These are phyloP conservation scores for Galbula dea DNA, from an alignment of 2,113 vertebrate genomes.

Conservation along the genomic window DNA sequence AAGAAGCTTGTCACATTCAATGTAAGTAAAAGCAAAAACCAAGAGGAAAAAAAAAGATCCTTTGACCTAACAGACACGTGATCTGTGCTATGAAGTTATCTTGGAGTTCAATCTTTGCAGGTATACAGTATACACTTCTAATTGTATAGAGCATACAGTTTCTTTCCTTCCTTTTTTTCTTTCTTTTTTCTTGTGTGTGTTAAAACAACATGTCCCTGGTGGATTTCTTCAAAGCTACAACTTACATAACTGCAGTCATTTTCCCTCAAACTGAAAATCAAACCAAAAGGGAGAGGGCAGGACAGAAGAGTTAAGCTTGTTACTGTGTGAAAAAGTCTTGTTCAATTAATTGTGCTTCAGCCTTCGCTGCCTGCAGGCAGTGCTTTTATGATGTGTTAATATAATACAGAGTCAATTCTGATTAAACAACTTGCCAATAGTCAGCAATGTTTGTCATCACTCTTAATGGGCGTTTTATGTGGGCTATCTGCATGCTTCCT, in stretches of 20 bases:
- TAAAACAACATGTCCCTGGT: not conserved
- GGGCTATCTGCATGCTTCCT: not conserved
- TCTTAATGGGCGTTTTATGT: slow-evolving; percentile 23
- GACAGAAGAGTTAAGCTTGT: slow-evolving; percentile 36
- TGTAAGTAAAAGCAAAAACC: slow-evolving; percentile 45
- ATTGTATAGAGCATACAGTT: slow-evolving; percentile 39
- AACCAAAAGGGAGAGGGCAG: not conserved
- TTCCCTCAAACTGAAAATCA: slow-evolving; percentile 7
- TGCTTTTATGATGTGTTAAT: slow-evolving; percentile 48
- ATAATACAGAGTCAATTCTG: slow-evolving; percentile 64
- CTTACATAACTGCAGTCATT: slow-evolving; percentile 39
- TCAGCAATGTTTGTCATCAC: slow-evolving; percentile 28
- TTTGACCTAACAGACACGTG: slow-evolving; percentile 7
- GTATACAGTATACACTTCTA: slow-evolving; percentile 41
- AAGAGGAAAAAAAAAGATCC: not conserved
- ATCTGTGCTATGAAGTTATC: slow-evolving; percentile 47
- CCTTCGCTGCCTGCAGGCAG: slow-evolving; percentile 37
- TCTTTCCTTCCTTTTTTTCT: not conserved
- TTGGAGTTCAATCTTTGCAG: slow-evolving; percentile 23
- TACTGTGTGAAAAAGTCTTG: slow-evolving; percentile 49
- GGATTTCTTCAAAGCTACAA: slow-evolving; percentile 26
- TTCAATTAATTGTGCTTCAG: slow-evolving; percentile 78
- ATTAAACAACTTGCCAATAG: slow-evolving; percentile 27
- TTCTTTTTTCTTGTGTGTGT: not conserved
- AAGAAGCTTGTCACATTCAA: slow-evolving; percentile 21